Conservation (phyloP, 2,797 vertebrate genomes). For the Hozukius guyotensis region DNA sequence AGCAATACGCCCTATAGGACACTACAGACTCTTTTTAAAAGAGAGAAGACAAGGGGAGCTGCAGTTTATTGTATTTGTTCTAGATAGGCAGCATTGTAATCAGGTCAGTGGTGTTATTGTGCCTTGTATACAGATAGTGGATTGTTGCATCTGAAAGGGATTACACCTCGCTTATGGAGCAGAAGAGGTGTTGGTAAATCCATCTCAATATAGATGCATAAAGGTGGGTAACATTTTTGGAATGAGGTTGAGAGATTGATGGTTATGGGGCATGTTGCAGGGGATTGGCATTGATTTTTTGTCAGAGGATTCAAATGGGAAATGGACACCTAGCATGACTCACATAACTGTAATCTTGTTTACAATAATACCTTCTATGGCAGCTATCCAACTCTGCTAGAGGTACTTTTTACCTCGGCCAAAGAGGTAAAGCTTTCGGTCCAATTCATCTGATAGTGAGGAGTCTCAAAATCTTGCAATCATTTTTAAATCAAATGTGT, state of each 20-base stretch:
- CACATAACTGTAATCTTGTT: slow-evolving; percentile 3
- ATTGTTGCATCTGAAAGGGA: slow-evolving; percentile 1
- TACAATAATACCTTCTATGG: not conserved
- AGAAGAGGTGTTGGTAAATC: not conserved
- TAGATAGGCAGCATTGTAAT: slow-evolving; percentile 27
- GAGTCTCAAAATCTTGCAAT: not conserved
- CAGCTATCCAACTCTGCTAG: not conserved
- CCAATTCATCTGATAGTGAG: not conserved
- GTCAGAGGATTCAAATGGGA: not conserved
- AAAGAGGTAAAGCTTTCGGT: not conserved
- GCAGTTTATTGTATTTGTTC: slow-evolving; percentile 48
- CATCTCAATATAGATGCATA: not conserved
- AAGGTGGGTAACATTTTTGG: slow-evolving; percentile 1
- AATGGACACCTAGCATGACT: not conserved
- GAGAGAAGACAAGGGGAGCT: slow-evolving; percentile 45
- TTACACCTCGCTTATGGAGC: not conserved
- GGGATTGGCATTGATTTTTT: not conserved
- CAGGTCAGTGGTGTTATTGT: slow-evolving; percentile 35
- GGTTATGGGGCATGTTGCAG: not conserved
- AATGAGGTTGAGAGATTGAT: not conserved
- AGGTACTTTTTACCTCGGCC: not conserved
- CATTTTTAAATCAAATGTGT: no score
- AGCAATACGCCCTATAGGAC: slow-evolving; percentile 35
- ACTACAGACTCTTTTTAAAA: not conserved
- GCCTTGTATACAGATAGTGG: slow-evolving; percentile 25